These are phyloP conservation scores for Ditylenchus weischeri DNA, from an alignment of 2,888 invertebrate species.

Conservation along the genomic window DNA sequence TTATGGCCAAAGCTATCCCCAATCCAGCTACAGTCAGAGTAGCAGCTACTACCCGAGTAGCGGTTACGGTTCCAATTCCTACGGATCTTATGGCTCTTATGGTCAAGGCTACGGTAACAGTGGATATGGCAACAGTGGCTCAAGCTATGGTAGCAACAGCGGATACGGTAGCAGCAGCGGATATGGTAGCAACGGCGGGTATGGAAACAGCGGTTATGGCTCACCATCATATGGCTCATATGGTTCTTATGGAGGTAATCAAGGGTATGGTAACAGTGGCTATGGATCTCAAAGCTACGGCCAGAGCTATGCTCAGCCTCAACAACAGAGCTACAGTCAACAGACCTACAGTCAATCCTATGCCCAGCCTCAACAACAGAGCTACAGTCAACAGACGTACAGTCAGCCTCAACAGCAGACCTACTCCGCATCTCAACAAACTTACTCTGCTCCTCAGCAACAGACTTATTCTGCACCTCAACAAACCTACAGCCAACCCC, in stretches of 20 bases:
- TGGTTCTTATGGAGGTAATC: background rate
- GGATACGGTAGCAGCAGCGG: too few relatives aligned
- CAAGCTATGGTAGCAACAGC: too few relatives aligned
- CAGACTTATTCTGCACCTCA: background rate
- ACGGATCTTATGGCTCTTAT: too few relatives aligned
- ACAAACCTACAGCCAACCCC: background rate
- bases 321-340: background rate
- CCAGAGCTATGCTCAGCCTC: slow-evolving; percentile 3
- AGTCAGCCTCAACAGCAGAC: background rate
- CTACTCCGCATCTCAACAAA: slow-evolving; percentile 5
- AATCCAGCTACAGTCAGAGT: too few relatives aligned
- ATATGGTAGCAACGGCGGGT: too few relatives aligned
- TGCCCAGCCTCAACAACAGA: slow-evolving; percentile 7
- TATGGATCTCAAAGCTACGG: slow-evolving; percentile 1
- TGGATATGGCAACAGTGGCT: too few relatives aligned
- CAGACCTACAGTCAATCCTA: background rate
- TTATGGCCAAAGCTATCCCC: too few relatives aligned
- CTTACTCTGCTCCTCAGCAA: slow-evolving; percentile 3
- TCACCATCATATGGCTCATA: background rate
- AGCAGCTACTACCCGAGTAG: too few relatives aligned
- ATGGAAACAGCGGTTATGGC: slow-evolving; percentile 9
- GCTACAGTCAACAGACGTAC: background rate
- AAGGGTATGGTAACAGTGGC: slow-evolving; percentile 7
- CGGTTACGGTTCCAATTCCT: too few relatives aligned
- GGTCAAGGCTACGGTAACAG: too few relatives aligned